Evolutionary conservation across 2,113 vertebrate genomes (phyloP).

Genomic region (Aegotheles bennettii): DNA sequence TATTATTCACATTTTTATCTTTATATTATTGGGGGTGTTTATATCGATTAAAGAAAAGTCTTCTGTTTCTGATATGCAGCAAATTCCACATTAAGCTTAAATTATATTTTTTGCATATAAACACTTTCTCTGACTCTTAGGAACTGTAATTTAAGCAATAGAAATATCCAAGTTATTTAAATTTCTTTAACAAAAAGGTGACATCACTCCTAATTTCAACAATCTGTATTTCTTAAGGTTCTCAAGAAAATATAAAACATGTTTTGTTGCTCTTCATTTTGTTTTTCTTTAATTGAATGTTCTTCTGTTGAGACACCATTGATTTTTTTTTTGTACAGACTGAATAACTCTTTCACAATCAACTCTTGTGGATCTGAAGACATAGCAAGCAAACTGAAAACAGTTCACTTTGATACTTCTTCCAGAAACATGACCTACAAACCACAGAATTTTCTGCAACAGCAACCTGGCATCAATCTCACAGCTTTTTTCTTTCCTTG

Average conservation of each 20-base stretch:
- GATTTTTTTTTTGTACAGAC: not conserved
- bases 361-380: not conserved
- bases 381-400: not conserved
- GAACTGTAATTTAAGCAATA: not conserved
- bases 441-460: not conserved
- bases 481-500: not conserved
- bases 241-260: not conserved
- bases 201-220: not conserved
- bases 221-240: not conserved
- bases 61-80: not conserved
- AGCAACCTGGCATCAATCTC: not conserved
- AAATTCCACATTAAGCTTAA: not conserved
- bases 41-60: not conserved
- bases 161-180: not conserved
- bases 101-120: not conserved
- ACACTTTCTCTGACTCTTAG: not conserved
- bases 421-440: slow-evolving; percentile 42
- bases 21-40: not conserved
- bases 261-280: not conserved
- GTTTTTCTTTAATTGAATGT: not conserved
- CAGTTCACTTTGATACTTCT: not conserved
- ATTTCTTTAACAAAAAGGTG: not conserved
- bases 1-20: not conserved
- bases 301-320: not conserved
- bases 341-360: not conserved